These are phyloP conservation scores for Chymomyza amoena DNA, from an alignment of 2,888 invertebrate species.

Conservation along the genomic window DNA sequence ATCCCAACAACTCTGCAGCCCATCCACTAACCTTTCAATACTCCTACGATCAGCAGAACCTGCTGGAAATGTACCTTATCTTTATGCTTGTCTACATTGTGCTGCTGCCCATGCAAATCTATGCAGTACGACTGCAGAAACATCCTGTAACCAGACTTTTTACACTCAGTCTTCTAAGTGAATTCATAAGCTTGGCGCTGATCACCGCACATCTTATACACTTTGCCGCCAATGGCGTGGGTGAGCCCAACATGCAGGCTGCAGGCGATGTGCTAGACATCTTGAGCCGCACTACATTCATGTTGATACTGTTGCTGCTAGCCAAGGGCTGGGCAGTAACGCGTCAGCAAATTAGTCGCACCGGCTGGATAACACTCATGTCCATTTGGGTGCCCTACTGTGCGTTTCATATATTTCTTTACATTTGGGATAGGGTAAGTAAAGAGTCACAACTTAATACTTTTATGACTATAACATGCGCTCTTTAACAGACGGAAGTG, in stretches of 20 bases:
- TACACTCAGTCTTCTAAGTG: constrained; percentile 90
- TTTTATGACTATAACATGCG: background rate
- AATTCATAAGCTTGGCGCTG: constrained; percentile 90
- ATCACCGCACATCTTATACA: constrained; percentile 93
- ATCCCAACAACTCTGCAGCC: constrained; percentile 90
- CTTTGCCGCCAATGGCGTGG: constrained; percentile 94
- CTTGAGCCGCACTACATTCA: constrained; percentile 95
- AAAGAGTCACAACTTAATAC: background rate
- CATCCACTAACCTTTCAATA: constrained; percentile 96
- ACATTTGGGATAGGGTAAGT: constrained; percentile 97
- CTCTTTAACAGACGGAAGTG: constrained; percentile 89
- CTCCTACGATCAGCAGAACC: constrained; percentile 96
- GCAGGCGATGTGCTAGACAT: constrained; percentile 96
- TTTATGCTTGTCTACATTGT: constrained; percentile 93
- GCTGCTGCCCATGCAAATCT: constrained; percentile 92
- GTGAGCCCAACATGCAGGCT: constrained; percentile 88
- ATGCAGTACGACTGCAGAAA: constrained; percentile 91
- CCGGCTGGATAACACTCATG: constrained; percentile 81
- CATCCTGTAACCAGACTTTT: constrained; percentile 95
- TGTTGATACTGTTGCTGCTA: constrained; percentile 92
- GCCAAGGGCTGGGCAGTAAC: constrained; percentile 99
- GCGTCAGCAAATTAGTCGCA: constrained; percentile 91
- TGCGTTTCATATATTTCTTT: constrained; percentile 92
- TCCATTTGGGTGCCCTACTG: constrained; percentile 94
- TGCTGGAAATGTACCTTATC: constrained; percentile 92